These are phyloP conservation scores for Leptinotarsa defecta DNA, from an alignment of 1,140 invertebrate species.

Conservation along the genomic window DNA sequence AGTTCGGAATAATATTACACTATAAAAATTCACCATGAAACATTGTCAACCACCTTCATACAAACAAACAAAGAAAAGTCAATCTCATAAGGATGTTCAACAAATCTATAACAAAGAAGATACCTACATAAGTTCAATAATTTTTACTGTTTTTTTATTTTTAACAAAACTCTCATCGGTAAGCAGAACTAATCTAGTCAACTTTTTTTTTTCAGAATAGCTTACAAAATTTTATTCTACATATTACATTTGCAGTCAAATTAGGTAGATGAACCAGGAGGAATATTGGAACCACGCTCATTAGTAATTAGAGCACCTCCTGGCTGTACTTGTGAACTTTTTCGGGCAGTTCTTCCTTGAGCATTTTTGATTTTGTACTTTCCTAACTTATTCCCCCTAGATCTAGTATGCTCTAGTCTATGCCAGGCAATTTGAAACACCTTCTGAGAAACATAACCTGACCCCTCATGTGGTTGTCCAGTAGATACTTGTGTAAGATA, in stretches of 20 bases:
- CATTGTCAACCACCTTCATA: no score
- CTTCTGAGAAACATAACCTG: constrained; percentile 93
- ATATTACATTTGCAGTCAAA: neutral
- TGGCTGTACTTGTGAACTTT: constrained; percentile 4
- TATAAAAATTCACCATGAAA: no score
- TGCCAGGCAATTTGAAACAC: constrained; percentile 96
- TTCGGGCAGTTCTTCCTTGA: constrained; percentile 56
- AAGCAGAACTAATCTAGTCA: no score
- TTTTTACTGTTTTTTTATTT: no score
- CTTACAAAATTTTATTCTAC: no score
- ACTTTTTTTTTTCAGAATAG: no score
- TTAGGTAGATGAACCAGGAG: constrained; percentile 28
- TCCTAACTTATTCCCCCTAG: constrained; percentile 83
- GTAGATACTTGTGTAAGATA: constrained; percentile 96
- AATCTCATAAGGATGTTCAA: no score
- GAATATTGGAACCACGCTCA: constrained; percentile 15
- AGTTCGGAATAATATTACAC: no score
- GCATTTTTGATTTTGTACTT: constrained; percentile 78
- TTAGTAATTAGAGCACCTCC: constrained; percentile 4
- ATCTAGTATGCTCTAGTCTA: constrained; percentile 86
- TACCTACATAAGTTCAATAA: no score
- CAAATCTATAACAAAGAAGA: no score
- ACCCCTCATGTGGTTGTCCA: constrained; percentile 94
- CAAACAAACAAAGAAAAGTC: no score
- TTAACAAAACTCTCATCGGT: no score